Percentiles rank a stretch among this genome's conserved stretches.
Evolutionary conservation across 2,888 invertebrate genomes (phyloP).

Genomic region (Cactoblastis cactorum): DNA sequence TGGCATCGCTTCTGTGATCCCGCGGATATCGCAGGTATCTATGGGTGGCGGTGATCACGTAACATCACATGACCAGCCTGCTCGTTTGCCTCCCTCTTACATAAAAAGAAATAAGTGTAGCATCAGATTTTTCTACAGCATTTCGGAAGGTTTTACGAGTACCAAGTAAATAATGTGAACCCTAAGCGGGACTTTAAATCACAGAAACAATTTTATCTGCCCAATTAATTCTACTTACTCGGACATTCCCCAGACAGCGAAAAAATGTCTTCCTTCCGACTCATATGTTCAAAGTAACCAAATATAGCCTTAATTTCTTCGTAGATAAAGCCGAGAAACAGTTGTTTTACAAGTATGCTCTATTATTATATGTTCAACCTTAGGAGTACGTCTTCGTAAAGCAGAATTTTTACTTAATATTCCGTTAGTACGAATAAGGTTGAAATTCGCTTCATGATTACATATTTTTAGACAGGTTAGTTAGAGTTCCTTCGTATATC

Average conservation of each 20-base stretch:
- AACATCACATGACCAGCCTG: too few relatives aligned
- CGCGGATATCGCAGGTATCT: too few relatives aligned
- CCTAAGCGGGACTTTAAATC: constrained; percentile 3
- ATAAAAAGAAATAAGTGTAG: not conserved
- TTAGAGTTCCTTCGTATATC: constrained; percentile 7
- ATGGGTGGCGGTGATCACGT: too few relatives aligned
- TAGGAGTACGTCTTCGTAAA: not conserved
- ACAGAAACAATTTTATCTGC: constrained; percentile 7
- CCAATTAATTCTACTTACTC: constrained; percentile 11
- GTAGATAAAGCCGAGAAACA: not conserved
- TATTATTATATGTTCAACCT: not conserved
- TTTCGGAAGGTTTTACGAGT: not conserved
- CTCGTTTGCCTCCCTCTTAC: too few relatives aligned
- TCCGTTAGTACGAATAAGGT: not conserved
- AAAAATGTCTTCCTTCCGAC: not conserved
- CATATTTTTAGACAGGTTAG: not conserved
- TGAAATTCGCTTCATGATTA: not conserved
- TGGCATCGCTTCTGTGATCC: too few relatives aligned
- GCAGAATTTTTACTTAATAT: not conserved
- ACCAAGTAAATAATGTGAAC: not conserved
- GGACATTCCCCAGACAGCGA: constrained; percentile 4
- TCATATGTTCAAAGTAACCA: not conserved
- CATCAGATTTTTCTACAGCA: not conserved
- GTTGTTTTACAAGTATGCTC: not conserved
- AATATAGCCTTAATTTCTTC: not conserved